Base-by-base conservation (phyloP, 1,140 invertebrate genomes). In the Cyclina sinensis region DNA sequence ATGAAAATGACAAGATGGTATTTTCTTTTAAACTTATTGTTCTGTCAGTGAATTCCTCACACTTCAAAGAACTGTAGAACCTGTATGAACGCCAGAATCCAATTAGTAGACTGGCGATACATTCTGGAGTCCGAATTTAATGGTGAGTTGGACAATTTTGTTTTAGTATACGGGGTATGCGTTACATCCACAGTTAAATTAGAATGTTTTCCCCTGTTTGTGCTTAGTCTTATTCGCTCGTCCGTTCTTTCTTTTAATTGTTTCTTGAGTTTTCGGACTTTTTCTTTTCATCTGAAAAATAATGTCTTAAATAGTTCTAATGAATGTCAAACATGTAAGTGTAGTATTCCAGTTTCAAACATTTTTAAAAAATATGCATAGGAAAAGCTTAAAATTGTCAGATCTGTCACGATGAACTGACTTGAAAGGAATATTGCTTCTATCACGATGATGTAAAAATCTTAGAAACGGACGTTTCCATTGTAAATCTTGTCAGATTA, bases 211-310 rank as follows among this genome's bases (percentile, higher is more conserved):
- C 27, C 73, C 48, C 76, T 57, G 9, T 21, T 43, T 43, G 59
- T 46, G 68, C 37, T 91, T 0, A 91, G 85, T 14, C 80, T 43
- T 4, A 90, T 46, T 78, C 90, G 87, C 70, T 93, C 89, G 51
- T 91, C 90, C 57, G 89, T 89, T 65, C 88, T 90, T 12, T 91
- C 87, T 59, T 94, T 91, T 16, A 94, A 76, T 43, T 91, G 89
- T 24, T 70, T 62, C 54, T 93, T 94, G 9, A 94, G 76, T 39
- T 93, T 93, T 88, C 90, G 89, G 0, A 94, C 89, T 39, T 90
- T 82, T n/a, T 92, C 92, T 85, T n/a, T 94, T 92, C 90, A 93
- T 93, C 93, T 94, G 86, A 74, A 86, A 83, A 43, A n/a, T n/a
- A n/a, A n/a, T n/a, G n/a, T n/a, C n/a, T n/a, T n/a, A n/a, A n/a